phyloP scores from a whole-genome alignment of 2,888 invertebrate genomes.

The Euzetes globulus region DNA sequence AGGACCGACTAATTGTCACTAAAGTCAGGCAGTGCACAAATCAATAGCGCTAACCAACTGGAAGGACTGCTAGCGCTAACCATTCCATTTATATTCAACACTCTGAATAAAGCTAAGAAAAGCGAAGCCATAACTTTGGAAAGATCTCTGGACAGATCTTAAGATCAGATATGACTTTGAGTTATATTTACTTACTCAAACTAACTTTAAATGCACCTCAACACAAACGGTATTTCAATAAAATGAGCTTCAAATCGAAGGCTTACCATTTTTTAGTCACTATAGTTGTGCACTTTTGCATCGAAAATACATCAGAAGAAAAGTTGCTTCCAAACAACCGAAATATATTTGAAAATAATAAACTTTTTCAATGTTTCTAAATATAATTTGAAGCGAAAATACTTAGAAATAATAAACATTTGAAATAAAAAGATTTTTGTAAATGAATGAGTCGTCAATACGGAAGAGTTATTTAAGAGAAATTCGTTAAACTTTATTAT shows the following conservation, averaged over 20 bases:
- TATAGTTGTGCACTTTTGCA: background rate
- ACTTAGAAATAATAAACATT: too few relatives aligned
- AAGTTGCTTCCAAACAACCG: too few relatives aligned
- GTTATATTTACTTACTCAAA: slow-evolving; percentile 22
- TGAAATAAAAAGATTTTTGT: too few relatives aligned
- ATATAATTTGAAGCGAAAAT: too few relatives aligned
- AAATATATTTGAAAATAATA: too few relatives aligned
- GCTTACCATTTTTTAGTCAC: background rate
- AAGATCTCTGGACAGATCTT: background rate
- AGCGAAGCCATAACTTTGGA: slow-evolving; percentile 16
- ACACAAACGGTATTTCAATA: background rate
- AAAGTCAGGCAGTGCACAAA: slow-evolving; percentile 4
- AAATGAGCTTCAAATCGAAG: background rate
- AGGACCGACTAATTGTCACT: slow-evolving; percentile 16
- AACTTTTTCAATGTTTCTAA: too few relatives aligned
- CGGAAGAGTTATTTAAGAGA: background rate
- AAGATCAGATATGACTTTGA: slow-evolving; percentile 5
- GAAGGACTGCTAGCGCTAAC: background rate
- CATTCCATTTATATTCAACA: background rate
- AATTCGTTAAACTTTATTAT: background rate
- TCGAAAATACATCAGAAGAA: too few relatives aligned
- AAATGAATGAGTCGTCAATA: background rate
- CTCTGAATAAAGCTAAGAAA: slow-evolving; percentile 9
- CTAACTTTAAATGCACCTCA: background rate
- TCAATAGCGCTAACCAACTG: slow-evolving; percentile 18